Conservation (phyloP, 2,888 invertebrate species). For the Venusia cambrica region DNA sequence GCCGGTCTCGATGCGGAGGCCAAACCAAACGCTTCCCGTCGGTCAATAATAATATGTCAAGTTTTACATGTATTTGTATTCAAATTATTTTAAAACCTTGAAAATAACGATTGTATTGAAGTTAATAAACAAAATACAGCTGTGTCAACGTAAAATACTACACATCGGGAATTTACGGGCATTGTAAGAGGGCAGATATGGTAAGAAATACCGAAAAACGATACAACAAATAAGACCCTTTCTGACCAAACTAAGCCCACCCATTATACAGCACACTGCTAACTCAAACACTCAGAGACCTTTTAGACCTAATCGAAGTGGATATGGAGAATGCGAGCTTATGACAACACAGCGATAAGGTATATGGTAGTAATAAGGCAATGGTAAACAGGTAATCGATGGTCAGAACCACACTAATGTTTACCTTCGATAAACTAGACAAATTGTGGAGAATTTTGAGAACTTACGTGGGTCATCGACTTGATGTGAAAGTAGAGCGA, state of each 20-base stretch:
- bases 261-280: constrained; percentile 28
- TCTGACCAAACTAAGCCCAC: constrained; percentile 22
- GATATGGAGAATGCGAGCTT: constrained; percentile 32
- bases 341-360: constrained; percentile 46
- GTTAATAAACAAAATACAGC: too few relatives aligned
- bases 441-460: constrained; percentile 27
- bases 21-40: too few relatives aligned
- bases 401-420: constrained; percentile 43
- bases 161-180: too few relatives aligned
- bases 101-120: too few relatives aligned
- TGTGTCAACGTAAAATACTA: too few relatives aligned
- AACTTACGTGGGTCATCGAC: constrained; percentile 39
- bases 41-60: too few relatives aligned
- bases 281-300: constrained; percentile 33
- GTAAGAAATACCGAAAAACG: constrained; percentile 3
- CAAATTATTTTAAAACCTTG: too few relatives aligned
- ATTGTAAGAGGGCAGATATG: constrained; percentile 4
- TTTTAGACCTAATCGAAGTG: constrained; percentile 35
- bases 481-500: constrained; percentile 32
- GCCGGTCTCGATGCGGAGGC: too few relatives aligned
- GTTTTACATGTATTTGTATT: too few relatives aligned
- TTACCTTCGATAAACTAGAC: constrained; percentile 44
- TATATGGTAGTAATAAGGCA: constrained; percentile 39
- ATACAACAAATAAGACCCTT: constrained; percentile 9
- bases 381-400: constrained; percentile 50